Evolutionary conservation across 2,888 invertebrate genomes (phyloP), one percentile per base, ranked within the genome.

Genomic region (Caenorhabditis sp.): DNA sequence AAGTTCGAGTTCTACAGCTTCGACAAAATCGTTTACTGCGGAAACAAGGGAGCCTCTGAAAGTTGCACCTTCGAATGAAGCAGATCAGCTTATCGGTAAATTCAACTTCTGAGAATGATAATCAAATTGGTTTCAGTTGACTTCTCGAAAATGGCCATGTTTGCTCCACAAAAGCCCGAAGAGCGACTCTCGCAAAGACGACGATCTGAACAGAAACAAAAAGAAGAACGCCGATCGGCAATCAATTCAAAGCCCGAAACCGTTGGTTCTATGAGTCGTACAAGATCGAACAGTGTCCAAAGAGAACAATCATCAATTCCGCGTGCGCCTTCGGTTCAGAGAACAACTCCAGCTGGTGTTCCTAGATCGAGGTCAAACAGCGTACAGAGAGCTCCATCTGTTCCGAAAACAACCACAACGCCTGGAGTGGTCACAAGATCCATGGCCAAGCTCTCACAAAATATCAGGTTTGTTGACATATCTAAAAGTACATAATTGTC

Each of bases 121-220:
- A 63, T 31, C 23, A 60, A 52, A 26, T 60, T 52, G 31, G 63
- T 72, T 59, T 57, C 59, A 31, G 68, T 68, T 3, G 59, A 63
- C 17, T n/a, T 73, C 12, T 58, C 65, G n/a, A 65, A 63, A 25
- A 26, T 73, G 5, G 38, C 65, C 0, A 68, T 73, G 73, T 73
- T 73, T 21, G 68, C 62, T 7, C 65, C 68, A 17, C 68, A 73
- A 27, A 56, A 50, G 5, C 73, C 73, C 7, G 73, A 73, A 57
- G 65, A 68, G 27, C 68, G 73, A 8, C 66, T 73, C 4, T 68
- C 73, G 21, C 73, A 73, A 23, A 58, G 73, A 25, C 73, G 73
- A 17, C 58, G 73, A 31, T 73, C 73, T 0, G 73, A 67, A 36
- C 65, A 65, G 38, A 65, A 62, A 23, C 68, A 68, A 38, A 68